Percentiles rank a stretch among this genome's conserved stretches.
These are phyloP conservation scores for Benitochromis conjunctus DNA, from an alignment of 2,113 vertebrate genomes.

Conservation along the genomic window DNA sequence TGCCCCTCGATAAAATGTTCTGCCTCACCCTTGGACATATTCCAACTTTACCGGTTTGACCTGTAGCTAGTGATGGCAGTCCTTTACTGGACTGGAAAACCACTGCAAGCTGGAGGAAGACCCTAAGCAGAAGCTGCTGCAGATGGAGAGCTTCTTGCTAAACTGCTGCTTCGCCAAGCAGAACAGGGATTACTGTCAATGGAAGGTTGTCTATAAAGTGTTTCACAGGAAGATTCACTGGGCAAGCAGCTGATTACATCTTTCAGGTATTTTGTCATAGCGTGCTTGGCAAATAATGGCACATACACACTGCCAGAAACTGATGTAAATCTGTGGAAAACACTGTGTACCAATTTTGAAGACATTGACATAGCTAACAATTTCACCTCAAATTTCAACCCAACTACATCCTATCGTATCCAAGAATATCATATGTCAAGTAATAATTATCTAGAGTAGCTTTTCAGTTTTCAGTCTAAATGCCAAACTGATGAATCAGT, in stretches of 20 bases:
- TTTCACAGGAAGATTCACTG: neutral
- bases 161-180: neutral
- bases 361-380: neutral
- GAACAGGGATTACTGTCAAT: neutral
- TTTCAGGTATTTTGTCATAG: neutral
- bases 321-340: neutral
- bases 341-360: neutral
- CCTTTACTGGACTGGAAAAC: neutral
- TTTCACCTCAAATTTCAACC: neutral
- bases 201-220: neutral
- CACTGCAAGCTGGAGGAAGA: neutral
- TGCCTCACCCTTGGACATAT: neutral
- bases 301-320: neutral
- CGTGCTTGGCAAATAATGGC: neutral
- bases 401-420: neutral
- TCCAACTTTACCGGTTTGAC: neutral
- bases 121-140: neutral
- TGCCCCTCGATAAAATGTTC: neutral
- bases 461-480: conserved; percentile 34
- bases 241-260: neutral
- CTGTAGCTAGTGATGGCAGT: neutral
- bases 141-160: neutral
- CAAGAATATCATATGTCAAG: neutral
- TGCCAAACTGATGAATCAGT: conserved; percentile 8
- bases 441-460: neutral